phyloP scores from a whole-genome alignment of 2,888 invertebrate species.

The Zaprionus bogoriensis region DNA sequence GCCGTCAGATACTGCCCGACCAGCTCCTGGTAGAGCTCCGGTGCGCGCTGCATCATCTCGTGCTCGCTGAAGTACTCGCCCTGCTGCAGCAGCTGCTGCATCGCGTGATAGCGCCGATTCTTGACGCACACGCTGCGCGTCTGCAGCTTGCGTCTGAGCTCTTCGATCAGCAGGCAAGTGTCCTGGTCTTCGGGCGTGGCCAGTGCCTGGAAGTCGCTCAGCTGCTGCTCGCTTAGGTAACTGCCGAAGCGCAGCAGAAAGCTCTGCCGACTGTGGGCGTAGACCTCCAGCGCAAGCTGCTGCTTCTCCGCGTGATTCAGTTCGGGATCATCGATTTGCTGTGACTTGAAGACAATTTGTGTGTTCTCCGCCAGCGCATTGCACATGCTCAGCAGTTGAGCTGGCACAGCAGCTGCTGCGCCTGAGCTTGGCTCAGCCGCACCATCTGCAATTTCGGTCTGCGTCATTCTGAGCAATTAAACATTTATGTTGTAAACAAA shows the following conservation, averaged over 20 bases:
- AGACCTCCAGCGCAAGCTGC: conserved; percentile 86
- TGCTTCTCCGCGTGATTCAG: conserved; percentile 88
- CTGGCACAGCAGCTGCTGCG: conserved; percentile 34
- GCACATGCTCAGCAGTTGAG: conserved; percentile 68
- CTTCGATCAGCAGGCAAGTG: conserved; percentile 86
- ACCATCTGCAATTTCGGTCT: conserved; percentile 12
- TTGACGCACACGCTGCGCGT: conserved; percentile 85
- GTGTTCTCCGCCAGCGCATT: conserved; percentile 71
- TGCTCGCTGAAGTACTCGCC: conserved; percentile 93
- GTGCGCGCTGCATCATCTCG: conserved; percentile 96
- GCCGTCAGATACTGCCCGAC: conserved; percentile 93
- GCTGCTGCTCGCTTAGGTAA: conserved; percentile 87
- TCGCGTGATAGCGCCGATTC: conserved; percentile 92
- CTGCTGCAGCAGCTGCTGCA: conserved; percentile 87
- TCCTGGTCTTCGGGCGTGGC: conserved; percentile 83
- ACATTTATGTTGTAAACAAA: conserved; percentile 51
- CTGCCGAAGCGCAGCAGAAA: conserved; percentile 92
- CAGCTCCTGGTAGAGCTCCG: conserved; percentile 93
- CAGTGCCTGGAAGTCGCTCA: conserved; percentile 86
- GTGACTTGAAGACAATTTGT: conserved; percentile 88
- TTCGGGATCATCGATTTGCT: conserved; percentile 91
- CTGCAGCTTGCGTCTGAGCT: conserved; percentile 85
- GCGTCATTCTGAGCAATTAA: conserved; percentile 35
- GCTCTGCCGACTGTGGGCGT: conserved; percentile 86
- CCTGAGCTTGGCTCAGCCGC: conserved; percentile 11